These are phyloP conservation scores for Ophioninae sp. DNA, from an alignment of 2,888 invertebrate species.

Conservation along the genomic window DNA sequence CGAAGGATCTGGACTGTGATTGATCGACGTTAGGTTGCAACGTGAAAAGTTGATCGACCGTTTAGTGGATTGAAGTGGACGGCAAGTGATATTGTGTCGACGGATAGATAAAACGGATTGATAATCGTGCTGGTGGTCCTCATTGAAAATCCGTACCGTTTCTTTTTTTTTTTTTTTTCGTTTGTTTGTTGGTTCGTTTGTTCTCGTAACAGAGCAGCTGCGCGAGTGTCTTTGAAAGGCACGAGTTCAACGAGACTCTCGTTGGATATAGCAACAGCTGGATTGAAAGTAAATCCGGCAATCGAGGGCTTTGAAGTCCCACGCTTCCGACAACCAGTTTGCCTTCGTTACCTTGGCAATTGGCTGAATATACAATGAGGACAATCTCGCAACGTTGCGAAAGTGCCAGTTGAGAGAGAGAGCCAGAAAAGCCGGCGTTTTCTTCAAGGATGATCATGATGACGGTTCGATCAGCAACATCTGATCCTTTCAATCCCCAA, in stretches of 20 bases:
- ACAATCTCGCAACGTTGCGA: constrained; percentile 13
- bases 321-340: constrained; percentile 48
- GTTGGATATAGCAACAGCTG: constrained; percentile 36
- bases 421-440: constrained; percentile 4
- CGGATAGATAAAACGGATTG: constrained; percentile 21
- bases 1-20: constrained; percentile 39
- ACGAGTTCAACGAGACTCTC: constrained; percentile 40
- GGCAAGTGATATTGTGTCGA: constrained; percentile 28
- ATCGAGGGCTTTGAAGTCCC: constrained; percentile 32
- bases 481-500: background rate
- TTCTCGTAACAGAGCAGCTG: background rate
- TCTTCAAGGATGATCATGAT: constrained; percentile 17
- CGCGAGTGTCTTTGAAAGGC: constrained; percentile 25
- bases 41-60: too few species aligned
- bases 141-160: background rate
- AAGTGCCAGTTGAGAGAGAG: background rate
- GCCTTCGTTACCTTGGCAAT: constrained; percentile 43
- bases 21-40: constrained; percentile 10
- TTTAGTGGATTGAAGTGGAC: background rate
- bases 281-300: constrained; percentile 56
- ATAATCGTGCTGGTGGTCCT: constrained; percentile 16
- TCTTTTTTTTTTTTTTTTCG: background rate
- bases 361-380: constrained; percentile 29
- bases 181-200: too few species aligned
- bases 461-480: background rate